A percentile compares a stretch with the other conserved stretches of the same genome.
Evolutionary conservation across 2,797 vertebrate genomes (phyloP).

Genomic region (Hypotaenidia philippensis): DNA sequence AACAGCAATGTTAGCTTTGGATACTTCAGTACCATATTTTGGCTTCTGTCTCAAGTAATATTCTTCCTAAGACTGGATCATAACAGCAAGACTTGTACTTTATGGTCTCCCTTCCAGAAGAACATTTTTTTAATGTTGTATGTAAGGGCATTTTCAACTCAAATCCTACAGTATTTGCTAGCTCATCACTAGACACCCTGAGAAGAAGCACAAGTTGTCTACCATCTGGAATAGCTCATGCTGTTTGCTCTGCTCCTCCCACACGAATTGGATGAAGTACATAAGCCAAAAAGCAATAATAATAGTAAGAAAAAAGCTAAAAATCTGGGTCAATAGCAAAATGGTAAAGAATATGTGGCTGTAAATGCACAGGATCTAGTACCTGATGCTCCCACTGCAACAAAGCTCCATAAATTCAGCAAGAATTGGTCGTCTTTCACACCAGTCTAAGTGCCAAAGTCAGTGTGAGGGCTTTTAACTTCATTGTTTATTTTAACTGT

Average conservation of each 20-base stretch:
- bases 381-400: background rate
- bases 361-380: background rate
- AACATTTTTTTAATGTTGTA: background rate
- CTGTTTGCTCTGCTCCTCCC: conserved; percentile 30
- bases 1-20: background rate
- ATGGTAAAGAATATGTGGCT: background rate
- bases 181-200: conserved; percentile 15
- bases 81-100: background rate
- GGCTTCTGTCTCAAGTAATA: background rate
- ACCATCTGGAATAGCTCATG: conserved; percentile 27
- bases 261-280: background rate
- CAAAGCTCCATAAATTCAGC: background rate
- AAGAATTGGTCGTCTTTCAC: background rate
- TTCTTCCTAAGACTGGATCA: background rate
- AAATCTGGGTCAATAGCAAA: background rate
- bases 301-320: background rate
- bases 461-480: background rate
- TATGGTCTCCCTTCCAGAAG: background rate
- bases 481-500: background rate
- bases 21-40: background rate
- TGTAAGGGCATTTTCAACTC: background rate
- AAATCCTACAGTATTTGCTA: conserved; percentile 16
- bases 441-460: background rate
- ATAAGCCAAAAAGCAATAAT: background rate
- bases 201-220: conserved; percentile 42